A percentile compares a stretch with the other conserved stretches of the same genome.
These are phyloP conservation scores for Peromyscus maniculatus DNA, from an alignment of 2,113 vertebrate genomes.

Conservation along the genomic window DNA sequence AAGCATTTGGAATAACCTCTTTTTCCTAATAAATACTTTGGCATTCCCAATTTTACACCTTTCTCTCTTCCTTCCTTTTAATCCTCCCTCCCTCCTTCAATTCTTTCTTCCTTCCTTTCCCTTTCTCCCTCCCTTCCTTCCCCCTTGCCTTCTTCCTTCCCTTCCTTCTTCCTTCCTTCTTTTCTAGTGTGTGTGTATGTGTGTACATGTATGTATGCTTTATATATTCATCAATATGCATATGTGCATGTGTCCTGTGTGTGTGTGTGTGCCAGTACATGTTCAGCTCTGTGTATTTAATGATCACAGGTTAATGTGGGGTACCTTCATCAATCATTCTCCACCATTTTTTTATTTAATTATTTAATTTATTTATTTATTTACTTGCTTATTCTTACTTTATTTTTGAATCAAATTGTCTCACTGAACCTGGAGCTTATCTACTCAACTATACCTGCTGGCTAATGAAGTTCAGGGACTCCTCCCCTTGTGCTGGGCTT, in stretches of 20 bases:
- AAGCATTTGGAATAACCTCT: not conserved
- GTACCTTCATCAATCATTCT: not conserved
- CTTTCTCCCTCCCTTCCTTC: not conserved
- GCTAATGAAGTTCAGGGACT: not conserved
- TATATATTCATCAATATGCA: no score
- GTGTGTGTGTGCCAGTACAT: not conserved
- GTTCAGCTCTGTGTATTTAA: not conserved
- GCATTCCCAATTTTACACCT: not conserved
- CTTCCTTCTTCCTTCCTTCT: not conserved
- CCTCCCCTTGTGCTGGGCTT: not conserved
- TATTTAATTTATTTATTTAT: not conserved
- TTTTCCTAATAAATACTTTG: not conserved
- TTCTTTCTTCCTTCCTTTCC: no score
- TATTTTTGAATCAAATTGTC: not conserved
- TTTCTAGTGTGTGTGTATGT: not conserved
- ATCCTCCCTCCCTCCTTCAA: not conserved
- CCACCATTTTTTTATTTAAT: not conserved
- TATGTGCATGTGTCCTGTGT: not conserved
- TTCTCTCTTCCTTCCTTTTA: no score
- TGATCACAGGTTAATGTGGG: not conserved
- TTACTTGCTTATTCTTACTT: not conserved
- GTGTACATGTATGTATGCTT: not conserved
- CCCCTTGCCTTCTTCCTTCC: not conserved
- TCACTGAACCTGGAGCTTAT: not conserved
- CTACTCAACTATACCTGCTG: not conserved